Evolutionary conservation across 2,888 invertebrate species (phyloP), one percentile per base, ranked within the genome.

Genomic region (Caenorhabditis becei): DNA sequence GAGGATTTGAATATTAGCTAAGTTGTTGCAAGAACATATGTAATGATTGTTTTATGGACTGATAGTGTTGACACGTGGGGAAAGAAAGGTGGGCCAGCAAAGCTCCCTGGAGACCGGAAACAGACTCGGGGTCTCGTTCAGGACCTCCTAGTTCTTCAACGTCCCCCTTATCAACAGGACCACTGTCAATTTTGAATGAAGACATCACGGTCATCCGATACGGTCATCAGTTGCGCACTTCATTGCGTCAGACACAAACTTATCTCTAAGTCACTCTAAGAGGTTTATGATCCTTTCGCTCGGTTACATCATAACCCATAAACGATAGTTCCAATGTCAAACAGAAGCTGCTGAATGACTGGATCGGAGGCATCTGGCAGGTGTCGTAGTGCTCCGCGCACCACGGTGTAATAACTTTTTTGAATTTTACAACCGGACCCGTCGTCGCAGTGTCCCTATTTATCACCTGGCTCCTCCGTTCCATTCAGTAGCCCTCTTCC

Each of bases 181-280:
- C n/a, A n/a, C n/a, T n/a, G n/a, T n/a, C n/a, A n/a, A 4, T 32
- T 32, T 32, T 32, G 32, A 32, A 32, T 32, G 32, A 23, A 23
- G 14, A 41, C 59, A n/a, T 54, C 16, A 54, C 35, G 58, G 35
- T 35, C 37, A 59, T 16, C 16, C 16, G 59, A 59, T 59, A 59
- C 41, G 59, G 14, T 41, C 4, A 28, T 41, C 23, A 35, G 35
- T 59, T 59, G 18, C 59, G 59, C 24, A 4, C 2, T 58, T 18
- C 5, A 44, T 74, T 74, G 74, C 74, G 66, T 74, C 74, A 74
- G 51, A 44, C 47, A 59, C 65, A 74, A 65, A 66, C 74, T 59
- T 24, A 59, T 59, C 54, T 54, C n/a, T 16, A n/a, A 23, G 47
- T 35, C 37, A 1, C 59, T 32, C 32, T 61, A 61, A 61, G 70